Percentiles rank a stretch among this genome's conserved stretches.
Evolutionary conservation across 2,888 invertebrate genomes (phyloP).

Genomic region (Autographa gamma): DNA sequence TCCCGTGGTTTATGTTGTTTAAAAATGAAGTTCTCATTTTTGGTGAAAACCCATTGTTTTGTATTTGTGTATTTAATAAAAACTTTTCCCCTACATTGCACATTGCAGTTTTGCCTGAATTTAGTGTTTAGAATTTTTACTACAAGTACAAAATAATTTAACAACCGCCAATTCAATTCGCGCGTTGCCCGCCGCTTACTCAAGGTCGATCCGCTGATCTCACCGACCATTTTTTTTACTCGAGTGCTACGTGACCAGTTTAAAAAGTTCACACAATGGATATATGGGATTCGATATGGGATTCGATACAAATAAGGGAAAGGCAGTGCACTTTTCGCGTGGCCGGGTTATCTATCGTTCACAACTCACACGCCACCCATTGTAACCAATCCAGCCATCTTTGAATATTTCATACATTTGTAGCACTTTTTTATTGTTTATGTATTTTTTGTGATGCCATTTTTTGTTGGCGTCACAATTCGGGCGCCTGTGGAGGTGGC

Average conservation of each 20-base stretch:
- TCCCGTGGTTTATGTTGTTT: neutral
- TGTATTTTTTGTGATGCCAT: constrained; percentile 57
- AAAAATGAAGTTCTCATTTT: neutral
- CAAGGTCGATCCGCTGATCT: constrained; percentile 84
- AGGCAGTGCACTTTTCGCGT: constrained; percentile 38
- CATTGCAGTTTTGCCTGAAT: constrained; percentile 1
- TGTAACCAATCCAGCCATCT: constrained; percentile 66
- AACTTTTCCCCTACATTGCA: neutral
- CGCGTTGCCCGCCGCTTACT: constrained; percentile 67
- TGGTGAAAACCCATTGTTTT: neutral
- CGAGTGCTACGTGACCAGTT: constrained; percentile 72
- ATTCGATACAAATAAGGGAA: constrained; percentile 32
- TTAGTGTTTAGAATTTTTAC: constrained; percentile 7
- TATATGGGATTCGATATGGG: constrained; percentile 52
- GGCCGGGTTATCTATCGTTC: constrained; percentile 67
- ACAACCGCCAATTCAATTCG: constrained; percentile 76
- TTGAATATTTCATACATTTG: constrained; percentile 77
- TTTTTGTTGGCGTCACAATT: constrained; percentile 77
- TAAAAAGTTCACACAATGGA: constrained; percentile 57
- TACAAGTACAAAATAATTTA: constrained; percentile 19
- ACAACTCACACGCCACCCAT: constrained; percentile 64
- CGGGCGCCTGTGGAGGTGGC: constrained; percentile 70
- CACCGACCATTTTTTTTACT: constrained; percentile 80
- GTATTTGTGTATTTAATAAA: neutral
- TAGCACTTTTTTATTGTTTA: constrained; percentile 57